A percentile compares a stretch with the other conserved stretches of the same genome.
These are phyloP conservation scores for Anastrepha obliqua DNA, from an alignment of 1,140 invertebrate genomes.

Conservation along the genomic window DNA sequence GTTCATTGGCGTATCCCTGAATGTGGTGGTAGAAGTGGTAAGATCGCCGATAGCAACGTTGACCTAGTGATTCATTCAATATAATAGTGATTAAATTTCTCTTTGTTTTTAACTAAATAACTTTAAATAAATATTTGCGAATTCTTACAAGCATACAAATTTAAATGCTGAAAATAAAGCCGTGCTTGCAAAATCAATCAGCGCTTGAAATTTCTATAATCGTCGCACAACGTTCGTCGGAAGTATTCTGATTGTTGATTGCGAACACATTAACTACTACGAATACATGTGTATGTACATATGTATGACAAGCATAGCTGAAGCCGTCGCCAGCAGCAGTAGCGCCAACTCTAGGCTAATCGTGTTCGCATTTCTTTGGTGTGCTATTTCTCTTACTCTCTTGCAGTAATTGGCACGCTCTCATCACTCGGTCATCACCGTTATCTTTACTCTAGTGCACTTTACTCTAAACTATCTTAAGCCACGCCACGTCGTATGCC, in stretches of 20 bases:
- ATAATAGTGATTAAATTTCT: not conserved
- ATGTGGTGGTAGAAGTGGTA: not conserved
- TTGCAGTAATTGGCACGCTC: constrained; percentile 8
- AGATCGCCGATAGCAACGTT: not conserved
- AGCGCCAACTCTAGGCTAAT: not conserved
- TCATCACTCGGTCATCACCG: not conserved
- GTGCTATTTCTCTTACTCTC: constrained; percentile 32
- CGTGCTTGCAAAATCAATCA: too few relatives aligned
- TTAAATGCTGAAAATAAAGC: too few relatives aligned
- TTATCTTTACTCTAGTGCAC: constrained; percentile 36
- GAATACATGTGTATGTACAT: not conserved
- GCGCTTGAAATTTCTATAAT: not conserved
- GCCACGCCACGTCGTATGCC: constrained; percentile 14
- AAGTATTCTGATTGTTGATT: not conserved
- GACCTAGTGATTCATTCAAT: not conserved
- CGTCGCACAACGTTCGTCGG: not conserved
- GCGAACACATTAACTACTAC: not conserved
- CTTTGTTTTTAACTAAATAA: too few relatives aligned
- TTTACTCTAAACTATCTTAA: constrained; percentile 30
- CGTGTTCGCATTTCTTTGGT: not conserved
- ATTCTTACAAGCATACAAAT: not conserved
- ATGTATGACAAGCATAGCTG: not conserved
- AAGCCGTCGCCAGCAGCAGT: not conserved
- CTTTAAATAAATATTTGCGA: too few relatives aligned
- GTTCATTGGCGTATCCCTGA: not conserved